phyloP scores from a whole-genome alignment of 2,797 vertebrate genomes.

The Muraenolepis orangiensis region DNA sequence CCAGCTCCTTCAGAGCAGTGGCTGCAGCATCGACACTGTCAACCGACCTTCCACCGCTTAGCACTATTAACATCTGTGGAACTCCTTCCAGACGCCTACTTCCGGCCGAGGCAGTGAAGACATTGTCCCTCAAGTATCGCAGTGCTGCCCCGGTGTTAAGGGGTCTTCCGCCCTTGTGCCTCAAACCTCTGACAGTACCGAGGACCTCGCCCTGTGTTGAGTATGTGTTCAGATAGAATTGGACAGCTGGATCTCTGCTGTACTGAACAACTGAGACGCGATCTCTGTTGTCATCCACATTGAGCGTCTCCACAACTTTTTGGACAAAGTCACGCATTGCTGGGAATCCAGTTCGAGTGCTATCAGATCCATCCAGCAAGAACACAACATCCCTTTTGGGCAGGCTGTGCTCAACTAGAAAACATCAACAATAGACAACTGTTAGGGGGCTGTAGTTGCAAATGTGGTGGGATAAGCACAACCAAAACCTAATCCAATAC shows the following conservation, averaged over 20 bases:
- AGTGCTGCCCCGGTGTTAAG: conserved; percentile 36
- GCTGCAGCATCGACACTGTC: conserved; percentile 30
- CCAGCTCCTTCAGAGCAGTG: conserved; percentile 21
- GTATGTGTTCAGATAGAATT: conserved; percentile 32
- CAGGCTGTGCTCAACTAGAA: background rate
- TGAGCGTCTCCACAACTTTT: conserved; percentile 49
- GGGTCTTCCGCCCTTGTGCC: conserved; percentile 24
- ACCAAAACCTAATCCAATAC: no score
- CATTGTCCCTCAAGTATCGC: conserved; percentile 40
- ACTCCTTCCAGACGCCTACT: conserved; percentile 76
- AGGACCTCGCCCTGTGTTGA: conserved; percentile 12
- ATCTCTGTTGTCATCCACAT: conserved; percentile 52
- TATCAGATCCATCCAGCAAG: conserved; percentile 66
- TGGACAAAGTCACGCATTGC: conserved; percentile 55
- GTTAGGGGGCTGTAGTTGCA: background rate
- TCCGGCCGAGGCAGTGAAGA: conserved; percentile 75
- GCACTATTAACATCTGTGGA: conserved; percentile 42
- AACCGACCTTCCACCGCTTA: conserved; percentile 23
- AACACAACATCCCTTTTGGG: conserved; percentile 12
- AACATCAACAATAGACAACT: conserved; percentile 15
- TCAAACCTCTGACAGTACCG: conserved; percentile 11
- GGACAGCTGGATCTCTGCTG: conserved; percentile 47
- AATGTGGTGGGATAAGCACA: no score
- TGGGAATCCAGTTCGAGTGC: conserved; percentile 57
- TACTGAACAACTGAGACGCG: conserved; percentile 64